Evolutionary conservation across 2,113 vertebrate species (phyloP), one percentile per base, ranked within the genome.

Genomic region (Suricata suricatta): DNA sequence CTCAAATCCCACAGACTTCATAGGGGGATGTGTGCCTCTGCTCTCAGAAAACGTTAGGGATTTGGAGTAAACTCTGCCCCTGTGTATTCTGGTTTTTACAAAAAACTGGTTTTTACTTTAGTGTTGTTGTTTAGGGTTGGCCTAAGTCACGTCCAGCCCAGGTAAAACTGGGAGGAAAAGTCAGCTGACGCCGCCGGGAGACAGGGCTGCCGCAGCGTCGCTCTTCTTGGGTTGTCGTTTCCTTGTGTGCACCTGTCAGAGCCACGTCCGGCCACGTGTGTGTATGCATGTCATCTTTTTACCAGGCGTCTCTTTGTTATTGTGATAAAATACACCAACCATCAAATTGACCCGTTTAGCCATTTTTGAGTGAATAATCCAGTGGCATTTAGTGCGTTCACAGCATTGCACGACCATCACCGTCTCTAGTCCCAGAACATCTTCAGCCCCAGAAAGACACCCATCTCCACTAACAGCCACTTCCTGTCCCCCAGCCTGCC

Each of bases 201-300:
- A 33, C 27, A 6, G 1, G 0, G 66, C 12, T 7, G 13, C 23
- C 0, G 1, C 3, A 3, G 21, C 0, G 19, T 38, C 31, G 12
- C 4, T 2, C 17, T 38, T 64, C 85, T 35, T n/a, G 0, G 63
- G 2, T 23, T 31, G 29, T 88, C 23, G 3, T 60, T 81, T 69
- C 93, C 38, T 81, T 11, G 5, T 7, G 1, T 2, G 33, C 25
- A 4, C 23, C 52, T 38, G 12, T 63, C 2, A 50, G 11, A 35
- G 33, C 13, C 23, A 1, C 13, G 0, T 25, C 35, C 11, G 23
- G 74, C 71, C 33, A 8, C 0, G 0, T 79, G 83, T 8, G 11
- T n/a, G 4, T 44, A 10, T 13, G 3, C 3, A 0, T 3, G 64
- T 31, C 5, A 33, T 3, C 15, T 83, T 31, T 21, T n/a, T 82